phyloP scores from a whole-genome alignment of 2,888 invertebrate species.

The Athripsodes cinereus region DNA sequence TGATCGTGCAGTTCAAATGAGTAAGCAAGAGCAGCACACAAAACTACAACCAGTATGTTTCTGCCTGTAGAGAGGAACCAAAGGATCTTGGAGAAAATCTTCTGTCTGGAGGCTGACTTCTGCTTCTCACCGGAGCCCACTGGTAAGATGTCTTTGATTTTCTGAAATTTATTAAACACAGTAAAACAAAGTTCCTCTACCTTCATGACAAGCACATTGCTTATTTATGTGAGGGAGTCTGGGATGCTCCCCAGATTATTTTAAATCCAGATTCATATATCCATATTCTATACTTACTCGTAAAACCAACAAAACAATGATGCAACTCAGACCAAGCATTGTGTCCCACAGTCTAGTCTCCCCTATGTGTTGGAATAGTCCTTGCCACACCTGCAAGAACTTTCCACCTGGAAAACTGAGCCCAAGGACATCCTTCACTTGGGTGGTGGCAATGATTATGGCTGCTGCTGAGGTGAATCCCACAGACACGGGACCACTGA shows the following conservation, averaged over 20 bases:
- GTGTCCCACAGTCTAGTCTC: slow-evolving; percentile 67
- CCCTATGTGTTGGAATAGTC: slow-evolving; percentile 62
- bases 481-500: slow-evolving; percentile 75
- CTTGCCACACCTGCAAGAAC: slow-evolving; percentile 65
- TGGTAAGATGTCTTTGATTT: slow-evolving; percentile 61
- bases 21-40: slow-evolving; percentile 61
- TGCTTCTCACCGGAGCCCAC: slow-evolving; percentile 41
- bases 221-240: no score
- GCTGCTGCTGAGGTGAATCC: slow-evolving; percentile 80
- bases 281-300: slow-evolving; percentile 47
- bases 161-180: slow-evolving; percentile 43
- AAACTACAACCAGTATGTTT: slow-evolving; percentile 69
- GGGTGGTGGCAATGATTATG: slow-evolving; percentile 75
- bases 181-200: no score
- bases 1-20: slow-evolving; percentile 54
- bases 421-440: slow-evolving; percentile 70
- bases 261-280: no score
- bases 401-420: slow-evolving; percentile 62
- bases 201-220: no score
- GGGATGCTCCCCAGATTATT: no score
- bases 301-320: slow-evolving; percentile 60
- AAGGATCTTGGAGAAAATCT: slow-evolving; percentile 48
- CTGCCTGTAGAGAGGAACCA: slow-evolving; percentile 71
- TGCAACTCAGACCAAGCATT: slow-evolving; percentile 62
- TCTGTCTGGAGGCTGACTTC: slow-evolving; percentile 40